Evolutionary conservation across 2,113 vertebrate species (phyloP).

Genomic region (Silurus asotus): DNA sequence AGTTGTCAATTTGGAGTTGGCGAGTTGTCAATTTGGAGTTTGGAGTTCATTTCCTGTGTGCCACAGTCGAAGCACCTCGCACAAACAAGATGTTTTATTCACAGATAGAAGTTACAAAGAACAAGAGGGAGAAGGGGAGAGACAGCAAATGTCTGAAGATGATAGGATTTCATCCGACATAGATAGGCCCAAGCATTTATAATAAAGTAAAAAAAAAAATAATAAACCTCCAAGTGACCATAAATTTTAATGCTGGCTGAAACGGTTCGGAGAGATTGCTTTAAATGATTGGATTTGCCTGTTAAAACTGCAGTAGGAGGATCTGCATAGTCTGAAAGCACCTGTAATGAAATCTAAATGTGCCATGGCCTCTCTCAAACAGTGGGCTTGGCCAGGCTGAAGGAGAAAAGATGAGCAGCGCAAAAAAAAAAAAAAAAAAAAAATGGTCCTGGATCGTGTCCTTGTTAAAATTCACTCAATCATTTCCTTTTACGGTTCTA

Average conservation of each 20-base stretch:
- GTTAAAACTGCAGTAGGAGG: constrained; percentile 67
- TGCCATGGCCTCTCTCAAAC: constrained; percentile 64
- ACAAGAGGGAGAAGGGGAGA: constrained; percentile 24
- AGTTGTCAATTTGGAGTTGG: constrained; percentile 69
- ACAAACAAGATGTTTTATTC: constrained; percentile 64
- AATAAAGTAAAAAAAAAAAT: constrained; percentile 52
- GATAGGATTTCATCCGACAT: constrained; percentile 56
- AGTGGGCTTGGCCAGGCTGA: constrained; percentile 40
- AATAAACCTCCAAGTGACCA: constrained; percentile 60
- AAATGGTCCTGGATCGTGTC: constrained; percentile 55
- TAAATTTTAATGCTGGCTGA: constrained; percentile 68
- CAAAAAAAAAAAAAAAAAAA: not conserved
- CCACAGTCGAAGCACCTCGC: constrained; percentile 40
- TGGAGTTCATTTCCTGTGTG: constrained; percentile 52
- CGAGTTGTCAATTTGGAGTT: constrained; percentile 17
- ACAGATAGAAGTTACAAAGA: constrained; percentile 40
- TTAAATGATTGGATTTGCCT: constrained; percentile 66
- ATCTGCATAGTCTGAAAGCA: constrained; percentile 71
- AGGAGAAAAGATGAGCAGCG: constrained; percentile 3
- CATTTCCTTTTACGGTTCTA: constrained; percentile 78
- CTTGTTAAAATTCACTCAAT: constrained; percentile 80
- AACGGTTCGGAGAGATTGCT: constrained; percentile 64
- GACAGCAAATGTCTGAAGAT: constrained; percentile 35
- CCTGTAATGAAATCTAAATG: constrained; percentile 74
- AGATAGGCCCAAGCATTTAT: constrained; percentile 60